phyloP scores from a whole-genome alignment of 53 echinoderm and acorn worm species.

The Luidia sarsii region DNA sequence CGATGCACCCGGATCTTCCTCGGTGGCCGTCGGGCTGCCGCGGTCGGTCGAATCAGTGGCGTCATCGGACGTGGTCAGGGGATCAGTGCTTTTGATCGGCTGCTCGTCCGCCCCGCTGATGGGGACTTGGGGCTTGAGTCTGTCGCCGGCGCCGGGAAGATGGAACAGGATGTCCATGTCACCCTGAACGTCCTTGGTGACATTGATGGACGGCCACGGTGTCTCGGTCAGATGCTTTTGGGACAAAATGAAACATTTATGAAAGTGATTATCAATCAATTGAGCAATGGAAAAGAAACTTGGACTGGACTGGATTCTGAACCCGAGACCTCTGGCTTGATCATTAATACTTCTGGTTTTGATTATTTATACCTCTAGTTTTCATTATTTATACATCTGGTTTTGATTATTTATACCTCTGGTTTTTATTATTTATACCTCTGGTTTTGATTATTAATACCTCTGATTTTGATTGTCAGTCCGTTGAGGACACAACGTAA shows the following conservation, averaged over 20 bases:
- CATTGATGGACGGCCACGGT: slow-evolving; percentile 20
- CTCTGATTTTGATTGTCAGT: no score
- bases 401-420: no score
- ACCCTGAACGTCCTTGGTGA: slow-evolving; percentile 21
- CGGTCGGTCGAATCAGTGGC: background rate
- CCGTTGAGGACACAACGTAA: no score
- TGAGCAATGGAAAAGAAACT: background rate
- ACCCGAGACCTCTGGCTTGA: no score
- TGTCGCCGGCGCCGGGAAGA: background rate
- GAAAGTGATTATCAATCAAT: background rate
- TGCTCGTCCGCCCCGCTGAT: background rate
- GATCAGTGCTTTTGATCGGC: background rate
- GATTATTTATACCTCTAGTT: no score
- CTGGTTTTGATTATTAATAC: no score
- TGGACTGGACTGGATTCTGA: background rate
- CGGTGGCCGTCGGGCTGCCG: background rate
- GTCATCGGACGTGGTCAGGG: background rate
- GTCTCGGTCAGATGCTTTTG: slow-evolving; percentile 3
- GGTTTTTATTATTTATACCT: no score
- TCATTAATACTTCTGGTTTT: no score
- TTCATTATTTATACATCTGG: no score
- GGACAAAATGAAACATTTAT: background rate
- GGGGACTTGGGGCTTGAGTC: slow-evolving; percentile 6
- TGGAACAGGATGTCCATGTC: slow-evolving; percentile 17
- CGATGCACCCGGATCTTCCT: background rate